Conservation (phyloP, 2,888 invertebrate species). For the Catocala nupta region DNA sequence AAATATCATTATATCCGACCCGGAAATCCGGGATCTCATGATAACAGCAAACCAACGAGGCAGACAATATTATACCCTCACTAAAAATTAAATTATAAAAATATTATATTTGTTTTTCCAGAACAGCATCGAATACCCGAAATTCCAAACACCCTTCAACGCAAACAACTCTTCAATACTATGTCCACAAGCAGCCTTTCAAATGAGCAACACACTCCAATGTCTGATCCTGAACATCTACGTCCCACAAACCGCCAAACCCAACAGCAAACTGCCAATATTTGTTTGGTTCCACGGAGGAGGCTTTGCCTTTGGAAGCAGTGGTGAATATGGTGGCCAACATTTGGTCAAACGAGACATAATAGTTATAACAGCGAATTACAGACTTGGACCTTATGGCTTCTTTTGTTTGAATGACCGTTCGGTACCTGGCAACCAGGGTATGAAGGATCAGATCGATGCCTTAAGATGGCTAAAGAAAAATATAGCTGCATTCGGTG, state of each 20-base stretch:
- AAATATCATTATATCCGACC: too few relatives aligned
- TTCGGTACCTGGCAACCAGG: conserved; percentile 65
- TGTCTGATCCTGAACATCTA: conserved; percentile 62
- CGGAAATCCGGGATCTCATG: too few relatives aligned
- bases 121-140: conserved; percentile 53
- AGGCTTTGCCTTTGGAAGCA: conserved; percentile 65
- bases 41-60: too few relatives aligned
- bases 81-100: not conserved
- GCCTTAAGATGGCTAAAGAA: conserved; percentile 70
- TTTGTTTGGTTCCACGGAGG: conserved; percentile 78
- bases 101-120: conserved; percentile 43
- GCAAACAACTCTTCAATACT: conserved; percentile 60
- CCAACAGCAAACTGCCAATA: conserved; percentile 58
- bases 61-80: too few relatives aligned
- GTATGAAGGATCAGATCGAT: conserved; percentile 70
- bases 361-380: conserved; percentile 65
- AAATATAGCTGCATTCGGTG: conserved; percentile 71
- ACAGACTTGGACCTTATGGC: conserved; percentile 73
- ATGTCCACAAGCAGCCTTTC: conserved; percentile 60
- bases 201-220: conserved; percentile 54
- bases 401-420: conserved; percentile 71
- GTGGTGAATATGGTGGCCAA: conserved; percentile 63
- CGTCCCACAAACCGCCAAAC: conserved; percentile 51
- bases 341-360: conserved; percentile 62
- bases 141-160: conserved; percentile 56